Percentiles rank a stretch among this genome's conserved stretches.
phyloP scores from a whole-genome alignment of 2,888 invertebrate species.

The Sesia bembeciformis region DNA sequence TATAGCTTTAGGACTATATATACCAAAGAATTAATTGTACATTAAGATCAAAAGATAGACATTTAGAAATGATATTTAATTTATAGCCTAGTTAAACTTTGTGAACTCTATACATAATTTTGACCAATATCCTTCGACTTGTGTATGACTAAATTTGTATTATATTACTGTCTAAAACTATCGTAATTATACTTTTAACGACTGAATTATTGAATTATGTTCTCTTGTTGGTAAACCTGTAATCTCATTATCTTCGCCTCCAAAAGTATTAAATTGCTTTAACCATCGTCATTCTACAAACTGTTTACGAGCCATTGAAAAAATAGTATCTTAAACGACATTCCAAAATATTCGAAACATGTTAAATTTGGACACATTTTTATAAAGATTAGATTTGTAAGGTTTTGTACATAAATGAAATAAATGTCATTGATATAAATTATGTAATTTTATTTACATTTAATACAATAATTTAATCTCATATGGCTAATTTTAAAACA shows the following conservation, averaged over 20 bases:
- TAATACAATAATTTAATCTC: no score
- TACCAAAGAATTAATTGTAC: slow-evolving; percentile 72
- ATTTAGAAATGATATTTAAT: slow-evolving; percentile 57
- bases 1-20: slow-evolving; percentile 65
- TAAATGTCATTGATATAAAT: slow-evolving; percentile 70
- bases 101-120: slow-evolving; percentile 54
- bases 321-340: slow-evolving; percentile 69
- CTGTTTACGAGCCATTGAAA: slow-evolving; percentile 59
- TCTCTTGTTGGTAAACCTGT: slow-evolving; percentile 12
- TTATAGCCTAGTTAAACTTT: slow-evolving; percentile 55
- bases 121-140: slow-evolving; percentile 49
- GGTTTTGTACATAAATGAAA: slow-evolving; percentile 74
- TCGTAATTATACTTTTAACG: slow-evolving; percentile 8
- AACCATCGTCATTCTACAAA: slow-evolving; percentile 43
- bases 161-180: slow-evolving; percentile 11
- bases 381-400: slow-evolving; percentile 66
- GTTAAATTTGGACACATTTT: slow-evolving; percentile 72
- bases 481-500: no score
- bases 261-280: slow-evolving; percentile 42
- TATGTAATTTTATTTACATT: slow-evolving; percentile 27
- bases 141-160: slow-evolving; percentile 23
- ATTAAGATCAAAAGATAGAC: slow-evolving; percentile 55
- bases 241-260: slow-evolving; percentile 23
- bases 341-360: slow-evolving; percentile 65
- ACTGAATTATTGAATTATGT: slow-evolving; percentile 8